Evolutionary conservation across 2,888 invertebrate genomes (phyloP).

Genomic region (Eupithecia exiguata): DNA sequence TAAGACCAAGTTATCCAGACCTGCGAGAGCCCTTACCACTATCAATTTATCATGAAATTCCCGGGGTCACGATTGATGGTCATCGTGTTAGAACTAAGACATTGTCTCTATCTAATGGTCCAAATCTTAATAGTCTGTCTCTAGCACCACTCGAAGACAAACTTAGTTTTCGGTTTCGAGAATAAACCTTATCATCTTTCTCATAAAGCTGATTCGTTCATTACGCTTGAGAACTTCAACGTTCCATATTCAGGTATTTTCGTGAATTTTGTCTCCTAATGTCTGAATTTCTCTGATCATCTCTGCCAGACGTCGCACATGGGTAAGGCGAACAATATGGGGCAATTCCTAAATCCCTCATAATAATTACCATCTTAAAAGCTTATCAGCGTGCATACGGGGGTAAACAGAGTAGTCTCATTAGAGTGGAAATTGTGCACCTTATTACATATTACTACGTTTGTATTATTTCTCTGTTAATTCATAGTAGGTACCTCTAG

Average conservation of each 20-base stretch:
- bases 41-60: conserved; percentile 55
- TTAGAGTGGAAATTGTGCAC: conserved; percentile 4
- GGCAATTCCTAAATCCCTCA: conserved; percentile 30
- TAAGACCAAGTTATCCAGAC: conserved; percentile 49
- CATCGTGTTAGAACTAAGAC: conserved; percentile 54
- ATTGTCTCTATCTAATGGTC: conserved; percentile 52
- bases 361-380: conserved; percentile 36
- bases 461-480: no score
- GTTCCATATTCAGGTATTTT: conserved; percentile 8
- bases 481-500: no score
- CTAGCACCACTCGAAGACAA: conserved; percentile 31
- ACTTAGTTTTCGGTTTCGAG: conserved; percentile 30
- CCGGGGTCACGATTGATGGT: conserved; percentile 58
- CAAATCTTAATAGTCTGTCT: conserved; percentile 36
- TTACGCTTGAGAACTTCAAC: conserved; percentile 7
- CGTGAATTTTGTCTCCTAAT: background rate
- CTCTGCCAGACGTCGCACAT: conserved; percentile 17
- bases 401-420: conserved; percentile 24
- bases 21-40: conserved; percentile 43
- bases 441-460: no score
- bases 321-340: conserved; percentile 28
- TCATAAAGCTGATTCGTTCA: conserved; percentile 31
- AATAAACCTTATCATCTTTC: conserved; percentile 12
- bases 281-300: conserved; percentile 11
- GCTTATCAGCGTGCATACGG: conserved; percentile 28